Evolutionary conservation across 2,113 vertebrate species (phyloP).

Genomic region (Aptenodytes patagonicus): DNA sequence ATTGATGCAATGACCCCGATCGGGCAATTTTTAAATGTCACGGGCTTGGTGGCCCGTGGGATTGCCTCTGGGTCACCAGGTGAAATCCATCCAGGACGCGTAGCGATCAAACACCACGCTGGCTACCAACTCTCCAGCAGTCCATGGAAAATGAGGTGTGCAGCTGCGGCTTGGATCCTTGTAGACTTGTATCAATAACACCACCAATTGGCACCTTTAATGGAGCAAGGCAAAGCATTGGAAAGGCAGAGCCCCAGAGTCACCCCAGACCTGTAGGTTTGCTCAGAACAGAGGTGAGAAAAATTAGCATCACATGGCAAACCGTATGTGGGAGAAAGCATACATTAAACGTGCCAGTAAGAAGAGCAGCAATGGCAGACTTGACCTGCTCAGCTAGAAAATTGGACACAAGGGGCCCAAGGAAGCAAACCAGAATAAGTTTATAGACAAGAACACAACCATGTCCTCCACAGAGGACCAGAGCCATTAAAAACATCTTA

Average conservation of each 20-base stretch:
- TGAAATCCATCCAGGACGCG: fast-evolving
- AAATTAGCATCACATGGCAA: not conserved
- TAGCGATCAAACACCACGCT: fast-evolving
- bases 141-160: not conserved
- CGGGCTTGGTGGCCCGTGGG: fast-evolving
- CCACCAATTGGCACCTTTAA: not conserved
- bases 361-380: not conserved
- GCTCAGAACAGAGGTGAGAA: not conserved
- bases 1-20: not conserved
- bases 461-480: not conserved
- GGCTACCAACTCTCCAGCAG: fast-evolving
- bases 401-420: not conserved
- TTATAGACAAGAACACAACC: not conserved
- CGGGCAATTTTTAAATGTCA: not conserved
- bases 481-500: not conserved
- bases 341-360: fast-evolving
- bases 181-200: fast-evolving
- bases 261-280: not conserved
- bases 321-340: not conserved
- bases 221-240: not conserved
- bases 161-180: not conserved
- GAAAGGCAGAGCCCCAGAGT: not conserved
- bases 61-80: not conserved
- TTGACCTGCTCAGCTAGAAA: not conserved
- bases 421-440: not conserved